These are phyloP conservation scores for Danio tinwini DNA, from an alignment of 2,797 vertebrate genomes.

Conservation along the genomic window DNA sequence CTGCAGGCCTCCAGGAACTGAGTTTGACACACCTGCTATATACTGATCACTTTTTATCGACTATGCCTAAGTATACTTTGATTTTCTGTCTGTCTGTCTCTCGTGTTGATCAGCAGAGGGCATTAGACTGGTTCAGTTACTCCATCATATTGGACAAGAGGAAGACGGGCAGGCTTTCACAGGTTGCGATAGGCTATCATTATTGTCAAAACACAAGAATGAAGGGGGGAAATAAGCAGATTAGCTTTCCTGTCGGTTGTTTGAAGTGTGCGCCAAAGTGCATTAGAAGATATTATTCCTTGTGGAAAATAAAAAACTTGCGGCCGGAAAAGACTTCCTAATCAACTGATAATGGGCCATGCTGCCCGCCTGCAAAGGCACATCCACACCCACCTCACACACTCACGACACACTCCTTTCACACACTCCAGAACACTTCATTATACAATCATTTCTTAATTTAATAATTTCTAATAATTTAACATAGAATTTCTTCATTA, in stretches of 20 bases:
- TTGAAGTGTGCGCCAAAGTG: constrained; percentile 85
- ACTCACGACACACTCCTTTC: constrained; percentile 77
- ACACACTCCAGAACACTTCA: constrained; percentile 59
- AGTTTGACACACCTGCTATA: no score
- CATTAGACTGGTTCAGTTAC: constrained; percentile 61
- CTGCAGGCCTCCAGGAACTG: no score
- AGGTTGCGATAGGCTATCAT: constrained; percentile 83
- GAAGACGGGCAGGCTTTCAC: constrained; percentile 76
- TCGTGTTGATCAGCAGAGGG: constrained; percentile 60
- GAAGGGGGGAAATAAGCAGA: constrained; percentile 75
- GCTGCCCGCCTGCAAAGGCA: constrained; percentile 67
- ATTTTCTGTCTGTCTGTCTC: constrained; percentile 1
- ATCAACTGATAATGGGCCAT: constrained; percentile 82
- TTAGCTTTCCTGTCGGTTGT: constrained; percentile 80
- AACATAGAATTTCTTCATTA: no score
- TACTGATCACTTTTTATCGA: no score
- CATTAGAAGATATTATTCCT: constrained; percentile 79
- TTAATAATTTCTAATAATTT: no score
- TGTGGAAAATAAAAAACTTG: constrained; percentile 70
- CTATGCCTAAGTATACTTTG: no score
- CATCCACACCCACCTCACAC: constrained; percentile 61
- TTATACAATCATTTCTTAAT: no score
- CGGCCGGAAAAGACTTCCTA: constrained; percentile 83
- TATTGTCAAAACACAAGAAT: constrained; percentile 87
- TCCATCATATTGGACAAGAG: constrained; percentile 70